These are phyloP conservation scores for Callionymus lyra DNA, from an alignment of 2,113 vertebrate species.

Conservation along the genomic window DNA sequence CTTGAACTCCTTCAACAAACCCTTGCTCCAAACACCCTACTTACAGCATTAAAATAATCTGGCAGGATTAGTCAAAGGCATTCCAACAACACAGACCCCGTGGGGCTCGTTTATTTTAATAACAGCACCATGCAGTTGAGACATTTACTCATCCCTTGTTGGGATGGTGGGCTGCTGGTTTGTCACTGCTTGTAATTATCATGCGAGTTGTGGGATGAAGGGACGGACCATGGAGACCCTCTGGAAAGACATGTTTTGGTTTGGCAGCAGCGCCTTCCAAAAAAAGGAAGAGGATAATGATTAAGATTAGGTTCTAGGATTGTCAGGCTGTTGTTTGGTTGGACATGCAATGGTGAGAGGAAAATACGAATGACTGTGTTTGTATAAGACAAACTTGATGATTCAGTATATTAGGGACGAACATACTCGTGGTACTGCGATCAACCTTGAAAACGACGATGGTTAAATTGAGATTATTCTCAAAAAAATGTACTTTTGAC, in stretches of 20 bases:
- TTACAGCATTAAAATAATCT: background rate
- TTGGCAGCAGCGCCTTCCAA: conserved; percentile 4
- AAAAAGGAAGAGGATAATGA: background rate
- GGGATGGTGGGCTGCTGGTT: conserved; percentile 11
- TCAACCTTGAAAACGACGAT: too few relatives aligned
- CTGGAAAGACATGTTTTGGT: conserved; percentile 35
- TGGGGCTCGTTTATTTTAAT: conserved; percentile 37
- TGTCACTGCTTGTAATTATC: conserved; percentile 36
- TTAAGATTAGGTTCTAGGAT: conserved; percentile 7
- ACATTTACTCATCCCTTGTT: conserved; percentile 19
- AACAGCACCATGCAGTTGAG: conserved; percentile 16
- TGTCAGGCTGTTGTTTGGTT: background rate
- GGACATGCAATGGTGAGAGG: too few relatives aligned
- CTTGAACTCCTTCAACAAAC: conserved; percentile 10
- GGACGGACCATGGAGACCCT: conserved; percentile 2
- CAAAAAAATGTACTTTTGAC: too few relatives aligned
- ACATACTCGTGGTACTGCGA: too few relatives aligned
- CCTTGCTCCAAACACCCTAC: background rate
- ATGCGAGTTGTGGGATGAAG: conserved; percentile 18
- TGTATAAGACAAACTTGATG: too few relatives aligned
- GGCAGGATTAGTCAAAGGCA: conserved; percentile 4
- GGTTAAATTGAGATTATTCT: too few relatives aligned
- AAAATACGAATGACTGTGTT: too few relatives aligned
- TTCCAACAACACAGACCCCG: conserved; percentile 6
- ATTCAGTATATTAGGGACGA: too few relatives aligned